Base-by-base conservation (phyloP, 2,113 vertebrate species). In the Dipodomys ordii region DNA sequence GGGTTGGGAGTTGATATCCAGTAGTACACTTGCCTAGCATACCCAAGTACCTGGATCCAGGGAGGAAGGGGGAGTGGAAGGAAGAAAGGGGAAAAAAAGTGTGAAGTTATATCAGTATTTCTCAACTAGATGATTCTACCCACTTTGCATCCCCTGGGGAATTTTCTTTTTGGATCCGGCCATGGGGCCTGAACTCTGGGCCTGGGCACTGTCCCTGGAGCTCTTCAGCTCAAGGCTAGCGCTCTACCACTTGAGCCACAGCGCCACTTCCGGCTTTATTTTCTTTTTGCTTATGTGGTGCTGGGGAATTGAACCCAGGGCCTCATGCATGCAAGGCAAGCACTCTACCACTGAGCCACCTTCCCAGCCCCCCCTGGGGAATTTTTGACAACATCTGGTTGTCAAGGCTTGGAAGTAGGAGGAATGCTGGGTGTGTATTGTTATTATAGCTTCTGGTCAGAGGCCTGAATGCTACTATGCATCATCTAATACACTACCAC, bases 61-160 rank as follows among this genome's bases (percentile, higher is more conserved):
- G 46, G 67, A 49, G 87, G 68, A 32, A 90, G 35, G 11, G 27
- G 9, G 6, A 57, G 20, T 35, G 27, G 49, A 88, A 35, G 62
- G 35, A 27, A 85, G 25, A 19, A 86, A 69, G 78, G 78, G 11
- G 69, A 79, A 87, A 25, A 65, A 15, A 39, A 39, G 39, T 39
- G 39, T 69, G 62, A 49, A 23, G 23, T 73, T 83, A 88, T 22
- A 22, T 84, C 22, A 69, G 15, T 46, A 60, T 49, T 87, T 87
- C 81, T 83, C 72, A 74, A 20, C 77, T 20, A 67, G 28, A 12
- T 15, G 73, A 83, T 91, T 81, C 94, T 88, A 27, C 39, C 49
- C 6, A 25, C 6, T 64, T 35, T 62, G 3, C 2, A 11, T 27
- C 25, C 32, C 8, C 30, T 22, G 2, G 44, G 71, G 25, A 35